A percentile compares a stretch with the other conserved stretches of the same genome.
Conservation (phyloP, 2,113 vertebrate species). For the Procavia capensis region DNA sequence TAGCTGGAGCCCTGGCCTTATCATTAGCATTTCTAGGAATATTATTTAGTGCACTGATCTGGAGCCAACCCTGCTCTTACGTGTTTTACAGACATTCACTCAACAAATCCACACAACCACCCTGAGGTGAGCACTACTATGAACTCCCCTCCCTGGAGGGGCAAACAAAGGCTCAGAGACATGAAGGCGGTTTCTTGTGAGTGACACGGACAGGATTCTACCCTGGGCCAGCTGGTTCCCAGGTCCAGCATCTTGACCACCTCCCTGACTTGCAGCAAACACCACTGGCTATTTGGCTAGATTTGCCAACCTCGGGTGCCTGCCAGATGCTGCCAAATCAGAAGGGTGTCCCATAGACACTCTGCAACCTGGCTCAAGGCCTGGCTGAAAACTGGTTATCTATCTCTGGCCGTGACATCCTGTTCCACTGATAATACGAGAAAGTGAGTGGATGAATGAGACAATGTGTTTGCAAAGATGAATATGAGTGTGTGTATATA, state of each 20-base stretch:
- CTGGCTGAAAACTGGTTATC: not conserved
- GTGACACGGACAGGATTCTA: not conserved
- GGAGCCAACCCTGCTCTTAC: not conserved
- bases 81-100: not conserved
- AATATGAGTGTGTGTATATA: rapidly evolving
- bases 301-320: not conserved
- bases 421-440: not conserved
- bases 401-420: not conserved
- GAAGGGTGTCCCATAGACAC: not conserved
- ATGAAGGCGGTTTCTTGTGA: not conserved
- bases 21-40: not conserved
- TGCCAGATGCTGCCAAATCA: not conserved
- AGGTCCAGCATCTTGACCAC: not conserved
- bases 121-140: not conserved
- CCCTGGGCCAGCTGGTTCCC: not conserved
- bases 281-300: not conserved
- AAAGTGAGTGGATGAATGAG: rapidly evolving
- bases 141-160: not conserved
- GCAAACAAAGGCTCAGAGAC: not conserved
- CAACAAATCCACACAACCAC: not conserved
- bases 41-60: not conserved
- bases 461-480: not conserved
- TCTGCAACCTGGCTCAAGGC: not conserved
- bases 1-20: not conserved
- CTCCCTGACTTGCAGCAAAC: not conserved